Evolutionary conservation across 2,888 invertebrate species (phyloP), one percentile per base, ranked within the genome.

Genomic region (Phasia obesa): DNA sequence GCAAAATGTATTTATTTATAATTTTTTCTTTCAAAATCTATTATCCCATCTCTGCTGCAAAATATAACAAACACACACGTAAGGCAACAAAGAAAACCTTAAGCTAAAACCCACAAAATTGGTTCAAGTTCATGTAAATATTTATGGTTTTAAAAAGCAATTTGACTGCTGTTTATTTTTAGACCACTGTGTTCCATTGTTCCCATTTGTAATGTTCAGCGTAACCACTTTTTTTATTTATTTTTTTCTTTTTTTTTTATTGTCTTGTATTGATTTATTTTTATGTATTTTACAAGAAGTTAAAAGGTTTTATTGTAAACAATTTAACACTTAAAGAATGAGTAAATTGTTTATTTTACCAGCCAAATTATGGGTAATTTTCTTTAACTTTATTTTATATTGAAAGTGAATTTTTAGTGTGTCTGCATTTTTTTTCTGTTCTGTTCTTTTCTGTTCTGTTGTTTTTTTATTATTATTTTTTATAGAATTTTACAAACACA

Each of bases 401-500:
- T 83, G 83, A 83, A 83, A 83, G 83, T 83, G 83, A 83, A 83
- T 79, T 83, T 75, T 78, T 38, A 60, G 70, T 75, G 59, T 38
- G 47, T 27, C 38, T 70, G 25, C 21, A 6, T 27, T 7, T 2
- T 17, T 15, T 31, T 49, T 49, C 0, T 44, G 13, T 42, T 5
- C 2, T 31, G 9, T 35, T 35, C 11, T 35, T 35, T 35, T 27
- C 6, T 27, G 27, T 27, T 27, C n/a, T 42, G 15, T 42, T 2
- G 42, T 17, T 23, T 31, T 3, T 27, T 21, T 15, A 0, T 59
- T 57, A 38, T 51, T 13, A 27, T 6, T 5, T 53, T 76, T 55
- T 51, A 44, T 38, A 59, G 44, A 86, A 86, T 87, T 88, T 87
- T 86, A 60, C 9, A 42, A 69, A 6, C 87, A 88, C n/a, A 86